Evolutionary conservation across 2,113 vertebrate species (phyloP).

Genomic region (Gasterosteus aculeatus): DNA sequence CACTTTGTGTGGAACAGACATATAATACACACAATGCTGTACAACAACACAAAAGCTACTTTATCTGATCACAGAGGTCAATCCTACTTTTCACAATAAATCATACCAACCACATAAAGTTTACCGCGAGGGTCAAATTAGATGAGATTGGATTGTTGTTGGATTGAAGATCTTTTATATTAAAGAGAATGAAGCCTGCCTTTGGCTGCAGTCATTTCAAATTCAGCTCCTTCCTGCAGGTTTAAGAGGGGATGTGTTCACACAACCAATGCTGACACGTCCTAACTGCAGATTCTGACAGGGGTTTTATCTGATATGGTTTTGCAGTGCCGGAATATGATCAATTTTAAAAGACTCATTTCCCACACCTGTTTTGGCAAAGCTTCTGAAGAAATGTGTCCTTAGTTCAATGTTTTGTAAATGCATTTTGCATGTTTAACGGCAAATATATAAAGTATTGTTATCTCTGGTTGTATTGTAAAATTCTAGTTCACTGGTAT

Average conservation of each 20-base stretch:
- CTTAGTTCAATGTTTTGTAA: not conserved
- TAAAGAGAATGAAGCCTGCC: not conserved
- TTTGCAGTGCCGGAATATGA: not conserved
- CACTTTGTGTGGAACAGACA: too few species aligned
- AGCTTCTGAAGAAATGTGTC: not conserved
- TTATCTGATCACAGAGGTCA: too few species aligned
- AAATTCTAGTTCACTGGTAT: not conserved
- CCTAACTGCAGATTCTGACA: fast-evolving
- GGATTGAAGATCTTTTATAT: too few species aligned
- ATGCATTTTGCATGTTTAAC: not conserved
- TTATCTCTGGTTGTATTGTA: not conserved
- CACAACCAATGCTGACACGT: not conserved
- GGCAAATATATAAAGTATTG: not conserved
- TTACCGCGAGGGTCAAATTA: too few species aligned
- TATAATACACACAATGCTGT: too few species aligned
- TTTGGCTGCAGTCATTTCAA: too few species aligned
- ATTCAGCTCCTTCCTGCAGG: too few species aligned
- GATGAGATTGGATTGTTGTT: too few species aligned
- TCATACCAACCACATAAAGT: too few species aligned
- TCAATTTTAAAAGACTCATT: not conserved
- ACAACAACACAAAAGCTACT: too few species aligned
- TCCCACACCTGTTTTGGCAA: slow-evolving; percentile 6
- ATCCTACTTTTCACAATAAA: too few species aligned
- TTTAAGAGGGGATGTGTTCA: not conserved
- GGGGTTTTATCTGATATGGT: not conserved